A percentile compares a stretch with the other conserved stretches of the same genome.
Conservation (phyloP, 2,113 vertebrate species). For the Genyomyrus donnyi region DNA sequence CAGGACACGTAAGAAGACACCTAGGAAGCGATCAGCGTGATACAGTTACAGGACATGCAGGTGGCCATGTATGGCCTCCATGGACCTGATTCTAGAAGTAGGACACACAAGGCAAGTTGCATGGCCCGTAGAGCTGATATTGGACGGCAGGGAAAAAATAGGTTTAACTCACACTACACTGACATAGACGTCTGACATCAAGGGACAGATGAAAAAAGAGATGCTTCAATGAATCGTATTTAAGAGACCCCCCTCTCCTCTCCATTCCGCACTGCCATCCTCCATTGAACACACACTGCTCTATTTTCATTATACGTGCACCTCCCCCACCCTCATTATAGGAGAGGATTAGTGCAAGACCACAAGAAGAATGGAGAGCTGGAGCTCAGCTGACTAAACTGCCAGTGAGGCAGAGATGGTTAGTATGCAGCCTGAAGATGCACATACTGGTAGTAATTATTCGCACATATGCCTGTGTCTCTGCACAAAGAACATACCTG, state of each 20-base stretch:
- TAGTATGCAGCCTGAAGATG: constrained; percentile 26
- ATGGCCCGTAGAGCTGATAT: not conserved
- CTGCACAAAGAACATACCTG: not conserved
- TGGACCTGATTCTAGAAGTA: not conserved
- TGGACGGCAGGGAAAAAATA: not conserved
- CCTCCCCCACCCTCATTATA: constrained; percentile 42
- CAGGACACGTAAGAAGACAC: not conserved
- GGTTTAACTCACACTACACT: not conserved
- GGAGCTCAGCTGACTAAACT: constrained; percentile 20
- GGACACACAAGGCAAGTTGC: not conserved
- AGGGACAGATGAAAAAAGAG: constrained; percentile 1
- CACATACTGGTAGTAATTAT: not conserved
- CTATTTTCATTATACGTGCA: constrained; percentile 30
- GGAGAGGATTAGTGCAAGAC: constrained; percentile 33
- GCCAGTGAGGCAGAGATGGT: constrained; percentile 33
- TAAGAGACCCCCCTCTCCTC: constrained; percentile 18
- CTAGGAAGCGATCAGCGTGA: not conserved
- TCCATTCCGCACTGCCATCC: not conserved
- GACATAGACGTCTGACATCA: constrained; percentile 7
- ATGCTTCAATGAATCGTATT: constrained; percentile 14
- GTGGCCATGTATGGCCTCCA: not conserved
- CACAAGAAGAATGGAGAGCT: constrained; percentile 32
- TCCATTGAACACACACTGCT: constrained; percentile 11
- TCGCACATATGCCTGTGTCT: not conserved
- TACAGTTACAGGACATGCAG: not conserved